A percentile compares a stretch with the other conserved stretches of the same genome.
Evolutionary conservation across 2,113 vertebrate species (phyloP).

Genomic region (Melanotaenia duboulayi): DNA sequence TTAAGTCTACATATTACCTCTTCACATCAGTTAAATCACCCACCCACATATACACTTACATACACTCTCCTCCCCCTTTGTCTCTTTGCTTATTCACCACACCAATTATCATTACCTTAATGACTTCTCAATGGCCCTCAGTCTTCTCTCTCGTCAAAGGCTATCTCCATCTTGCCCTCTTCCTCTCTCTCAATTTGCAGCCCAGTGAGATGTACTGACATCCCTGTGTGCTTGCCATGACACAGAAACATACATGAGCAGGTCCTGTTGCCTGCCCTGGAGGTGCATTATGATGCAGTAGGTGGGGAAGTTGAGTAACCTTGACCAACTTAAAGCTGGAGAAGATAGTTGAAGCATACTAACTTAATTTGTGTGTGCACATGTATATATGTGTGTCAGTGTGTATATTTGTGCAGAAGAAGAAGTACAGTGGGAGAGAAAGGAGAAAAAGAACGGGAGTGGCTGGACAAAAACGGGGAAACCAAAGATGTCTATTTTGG

Average conservation of each 20-base stretch:
- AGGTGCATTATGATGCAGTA: conserved; percentile 38
- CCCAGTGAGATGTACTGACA: conserved; percentile 72
- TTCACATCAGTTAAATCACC: conserved; percentile 40
- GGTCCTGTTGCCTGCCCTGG: conserved; percentile 11
- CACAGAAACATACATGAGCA: conserved; percentile 28
- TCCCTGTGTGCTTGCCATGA: conserved; percentile 38
- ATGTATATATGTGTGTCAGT: conserved; percentile 1
- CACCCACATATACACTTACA: conserved; percentile 30
- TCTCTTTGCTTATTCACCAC: conserved; percentile 78
- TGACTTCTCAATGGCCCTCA: conserved; percentile 78
- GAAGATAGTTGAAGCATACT: conserved; percentile 39
- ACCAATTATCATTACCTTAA: conserved; percentile 83
- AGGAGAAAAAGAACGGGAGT: conserved; percentile 21
- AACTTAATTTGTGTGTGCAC: conserved; percentile 13
- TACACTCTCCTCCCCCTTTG: conserved; percentile 51
- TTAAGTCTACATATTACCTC: conserved; percentile 55
- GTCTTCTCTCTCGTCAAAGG: conserved; percentile 72
- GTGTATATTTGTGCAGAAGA: conserved; percentile 33
- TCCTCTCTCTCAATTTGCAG: conserved; percentile 65
- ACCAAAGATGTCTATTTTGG: conserved; percentile 70
- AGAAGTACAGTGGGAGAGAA: conserved; percentile 17
- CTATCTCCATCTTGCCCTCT: conserved; percentile 68
- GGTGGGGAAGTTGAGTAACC: conserved; percentile 40
- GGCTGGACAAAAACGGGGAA: conserved; percentile 33
- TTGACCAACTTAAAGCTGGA: conserved; percentile 43